Base-by-base conservation (phyloP, 1,140 invertebrate species). In the Anadara kagoshimensis region DNA sequence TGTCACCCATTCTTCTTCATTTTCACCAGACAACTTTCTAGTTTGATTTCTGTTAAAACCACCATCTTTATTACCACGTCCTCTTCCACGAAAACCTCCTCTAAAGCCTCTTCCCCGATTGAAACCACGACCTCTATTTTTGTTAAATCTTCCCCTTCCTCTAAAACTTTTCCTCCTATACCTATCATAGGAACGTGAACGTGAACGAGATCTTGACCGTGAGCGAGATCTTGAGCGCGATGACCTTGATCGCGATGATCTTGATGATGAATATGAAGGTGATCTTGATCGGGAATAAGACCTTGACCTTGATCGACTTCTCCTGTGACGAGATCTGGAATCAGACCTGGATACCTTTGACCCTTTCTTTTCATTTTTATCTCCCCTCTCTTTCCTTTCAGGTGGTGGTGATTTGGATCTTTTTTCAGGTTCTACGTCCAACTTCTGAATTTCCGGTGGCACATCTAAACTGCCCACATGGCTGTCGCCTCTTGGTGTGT, bases 281-380 rank as follows among this genome's bases (percentile, higher is more conserved):
- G 65, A 69, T 49, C 75, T 69, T 24, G 26, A 47, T 11, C 62
- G 56, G 41, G 67, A 70, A n/a, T 53, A 49, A 43, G 70, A 69
- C 47, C 72, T 61, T 45, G 51, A 54, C 36, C 71, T 59, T 29
- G 59, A 67, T n/a, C 61, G 59, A 26, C 20, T 45, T 69, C 66
- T 65, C 16, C 29, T 44, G 14, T 44, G 41, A 2, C 54, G 36
- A 51, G 73, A 69, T 22, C 61, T 49, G 14, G 45, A 57, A 7
- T 43, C 54, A 22, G 53, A 64, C 26, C 45, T 69, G 10, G 58
- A 56, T 58, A 36, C 29, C 16, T 20, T 56, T 18, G 14, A 18
- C n/a, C n/a, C 14, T 49, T 49, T 47, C 57, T 56, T 56, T 58
- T 36, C 5, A 16, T 12, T 45, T 65, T 59, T 64, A 47, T 18